A percentile compares a stretch with the other conserved stretches of the same genome.
Conservation (phyloP, 2,888 invertebrate genomes). For the Apotomis betuletana region DNA sequence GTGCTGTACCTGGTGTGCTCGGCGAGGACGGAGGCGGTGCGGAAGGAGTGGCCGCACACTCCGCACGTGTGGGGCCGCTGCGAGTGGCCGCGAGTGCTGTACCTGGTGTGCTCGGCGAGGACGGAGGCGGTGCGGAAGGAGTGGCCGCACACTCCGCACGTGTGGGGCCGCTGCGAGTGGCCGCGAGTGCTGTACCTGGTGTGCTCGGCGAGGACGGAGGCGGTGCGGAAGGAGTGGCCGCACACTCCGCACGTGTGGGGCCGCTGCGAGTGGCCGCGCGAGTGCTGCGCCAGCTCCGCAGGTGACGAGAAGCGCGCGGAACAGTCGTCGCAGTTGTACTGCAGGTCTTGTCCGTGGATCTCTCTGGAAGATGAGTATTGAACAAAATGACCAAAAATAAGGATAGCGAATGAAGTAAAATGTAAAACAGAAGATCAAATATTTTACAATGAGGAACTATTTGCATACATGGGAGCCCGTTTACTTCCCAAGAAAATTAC, state of each 20-base stretch:
- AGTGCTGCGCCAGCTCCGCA: conserved; percentile 41
- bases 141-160: conserved; percentile 60
- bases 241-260: conserved; percentile 59
- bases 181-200: conserved; percentile 43
- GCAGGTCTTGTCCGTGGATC: conserved; percentile 39
- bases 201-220: conserved; percentile 63
- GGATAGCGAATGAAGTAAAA: too few relatives aligned
- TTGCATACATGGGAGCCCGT: too few relatives aligned
- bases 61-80: conserved; percentile 53
- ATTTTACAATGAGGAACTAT: too few relatives aligned
- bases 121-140: conserved; percentile 64
- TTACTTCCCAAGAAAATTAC: too few relatives aligned
- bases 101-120: conserved; percentile 59
- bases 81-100: conserved; percentile 3
- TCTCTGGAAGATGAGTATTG: conserved; percentile 19
- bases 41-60: conserved; percentile 63
- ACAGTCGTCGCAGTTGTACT: conserved; percentile 44
- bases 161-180: conserved; percentile 47
- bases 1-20: conserved; percentile 54
- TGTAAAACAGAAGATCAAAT: too few relatives aligned
- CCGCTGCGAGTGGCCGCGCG: conserved; percentile 41
- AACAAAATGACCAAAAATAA: too few relatives aligned
- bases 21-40: conserved; percentile 61
- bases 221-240: conserved; percentile 62
- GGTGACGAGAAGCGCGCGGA: conserved; percentile 41